A percentile compares a stretch with the other conserved stretches of the same genome.
Conservation (phyloP, 2,113 vertebrate genomes). For the Stegastes partitus region DNA sequence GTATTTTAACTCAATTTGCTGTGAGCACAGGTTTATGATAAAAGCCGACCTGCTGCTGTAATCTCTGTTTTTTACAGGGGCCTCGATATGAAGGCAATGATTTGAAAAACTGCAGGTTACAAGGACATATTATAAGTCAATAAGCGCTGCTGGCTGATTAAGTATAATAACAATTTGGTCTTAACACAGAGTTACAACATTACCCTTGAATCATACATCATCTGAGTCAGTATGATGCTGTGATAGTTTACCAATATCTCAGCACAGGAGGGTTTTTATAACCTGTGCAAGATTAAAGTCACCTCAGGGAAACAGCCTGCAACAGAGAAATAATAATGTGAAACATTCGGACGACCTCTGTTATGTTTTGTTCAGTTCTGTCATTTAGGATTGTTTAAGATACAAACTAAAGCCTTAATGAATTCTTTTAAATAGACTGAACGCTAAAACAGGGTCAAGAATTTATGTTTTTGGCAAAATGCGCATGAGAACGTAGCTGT, state of each 20-base stretch:
- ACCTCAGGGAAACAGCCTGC: conserved; percentile 7
- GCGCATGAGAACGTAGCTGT: neutral
- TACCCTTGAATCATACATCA: conserved; percentile 28
- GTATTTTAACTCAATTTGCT: conserved; percentile 30
- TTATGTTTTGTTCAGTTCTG: conserved; percentile 8
- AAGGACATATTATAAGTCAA: conserved; percentile 45
- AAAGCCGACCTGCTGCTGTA: conserved; percentile 43
- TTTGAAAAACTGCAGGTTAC: conserved; percentile 38
- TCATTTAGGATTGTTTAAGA: conserved; percentile 5
- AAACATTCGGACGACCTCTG: neutral
- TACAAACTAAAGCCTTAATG: neutral
- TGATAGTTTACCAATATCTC: neutral
- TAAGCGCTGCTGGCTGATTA: conserved; percentile 30
- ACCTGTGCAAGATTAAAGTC: conserved; percentile 15
- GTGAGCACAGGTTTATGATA: conserved; percentile 44
- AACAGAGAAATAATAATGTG: conserved; percentile 10
- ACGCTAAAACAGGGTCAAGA: neutral
- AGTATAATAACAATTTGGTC: conserved; percentile 30
- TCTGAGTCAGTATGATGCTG: conserved; percentile 5
- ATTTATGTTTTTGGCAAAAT: neutral
- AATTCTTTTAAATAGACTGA: neutral
- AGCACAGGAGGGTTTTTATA: neutral
- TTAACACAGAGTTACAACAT: neutral
- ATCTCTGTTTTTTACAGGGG: too few species aligned
- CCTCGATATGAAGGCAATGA: conserved; percentile 32